A percentile compares a stretch with the other conserved stretches of the same genome.
Conservation (phyloP, 2,797 vertebrate species). For the Lagocephalus sceleratus region DNA sequence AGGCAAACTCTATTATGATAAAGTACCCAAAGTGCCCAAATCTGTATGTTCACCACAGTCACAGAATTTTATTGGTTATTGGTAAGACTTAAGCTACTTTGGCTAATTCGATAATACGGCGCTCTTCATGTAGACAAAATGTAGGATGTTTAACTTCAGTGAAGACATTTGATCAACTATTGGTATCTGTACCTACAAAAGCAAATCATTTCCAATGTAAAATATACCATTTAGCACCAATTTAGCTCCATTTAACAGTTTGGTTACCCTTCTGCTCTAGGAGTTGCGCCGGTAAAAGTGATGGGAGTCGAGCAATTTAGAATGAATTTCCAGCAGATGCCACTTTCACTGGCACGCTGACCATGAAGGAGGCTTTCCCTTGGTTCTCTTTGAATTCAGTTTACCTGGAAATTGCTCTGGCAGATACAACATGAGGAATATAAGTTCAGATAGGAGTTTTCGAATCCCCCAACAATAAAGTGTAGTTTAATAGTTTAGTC, state of each 20-base stretch:
- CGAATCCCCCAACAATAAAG: slow-evolving; percentile 5
- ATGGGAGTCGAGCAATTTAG: slow-evolving; percentile 26
- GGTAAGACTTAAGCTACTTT: no score
- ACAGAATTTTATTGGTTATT: no score
- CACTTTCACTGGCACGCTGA: slow-evolving; percentile 21
- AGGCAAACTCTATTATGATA: no score
- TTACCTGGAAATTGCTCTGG: slow-evolving; percentile 4
- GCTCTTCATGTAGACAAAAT: no score
- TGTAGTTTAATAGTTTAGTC: background rate
- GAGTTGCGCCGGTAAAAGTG: slow-evolving; percentile 5
- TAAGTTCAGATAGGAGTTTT: slow-evolving; percentile 14
- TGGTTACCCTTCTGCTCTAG: background rate
- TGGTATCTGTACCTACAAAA: no score
- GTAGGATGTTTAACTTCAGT: no score
- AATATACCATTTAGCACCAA: no score
- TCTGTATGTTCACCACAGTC: no score
- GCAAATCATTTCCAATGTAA: background rate
- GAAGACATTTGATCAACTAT: no score
- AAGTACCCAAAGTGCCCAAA: no score
- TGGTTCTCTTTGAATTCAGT: background rate
- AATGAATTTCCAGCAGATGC: slow-evolving; percentile 24
- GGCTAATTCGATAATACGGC: no score
- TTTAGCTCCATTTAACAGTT: slow-evolving; percentile 5
- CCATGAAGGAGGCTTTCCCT: background rate
- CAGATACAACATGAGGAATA: slow-evolving; percentile 19